Evolutionary conservation across 2,113 vertebrate genomes (phyloP), one percentile per base, ranked within the genome.

Genomic region (Delphinapterus leucas): DNA sequence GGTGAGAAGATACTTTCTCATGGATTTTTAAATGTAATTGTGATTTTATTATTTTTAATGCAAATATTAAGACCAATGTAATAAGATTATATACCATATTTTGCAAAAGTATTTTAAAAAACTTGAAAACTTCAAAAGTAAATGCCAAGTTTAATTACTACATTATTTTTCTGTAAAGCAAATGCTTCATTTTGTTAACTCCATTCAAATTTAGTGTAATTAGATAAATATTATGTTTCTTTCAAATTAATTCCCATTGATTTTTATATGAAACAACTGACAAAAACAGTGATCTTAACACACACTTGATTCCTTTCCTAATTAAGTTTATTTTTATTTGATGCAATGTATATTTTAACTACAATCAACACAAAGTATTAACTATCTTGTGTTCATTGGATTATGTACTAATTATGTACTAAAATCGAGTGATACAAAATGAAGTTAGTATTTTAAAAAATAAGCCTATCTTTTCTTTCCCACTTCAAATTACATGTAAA

Each of bases 221-320:
- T 94, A 76, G 36, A 33, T 61, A 76, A 71, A 6, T 20, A 88
- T 55, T 84, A 80, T 74, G 2, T 8, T 82, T 36, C 61, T 95
- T 94, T 93, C 23, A 85, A 95, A 93, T 28, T 38, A 90, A 92
- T 95, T 92, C 2, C 28, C n/a, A 86, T 96, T 95, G 65, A 88
- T 65, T 94, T 96, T 88, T 81, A 65, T 49, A 26, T 90, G 61
- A 84, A 93, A 90, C 9, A 63, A 92, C 71, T 76, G n/a, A 87
- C 55, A 41, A 84, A 96, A 95, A 36, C 38, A 88, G 26, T 88
- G 36, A 95, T 71, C 18, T 49, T 81, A 80, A 63, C n/a, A 90
- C 25, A 74, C 33, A 63, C 18, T 60, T 88, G 53, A 73, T 94
- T 94, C 18, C 31, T 74, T 47, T 96, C 20, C 3, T 96, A 81